Base-by-base conservation (phyloP, 2,113 vertebrate species). In the Pithys albifrons region DNA sequence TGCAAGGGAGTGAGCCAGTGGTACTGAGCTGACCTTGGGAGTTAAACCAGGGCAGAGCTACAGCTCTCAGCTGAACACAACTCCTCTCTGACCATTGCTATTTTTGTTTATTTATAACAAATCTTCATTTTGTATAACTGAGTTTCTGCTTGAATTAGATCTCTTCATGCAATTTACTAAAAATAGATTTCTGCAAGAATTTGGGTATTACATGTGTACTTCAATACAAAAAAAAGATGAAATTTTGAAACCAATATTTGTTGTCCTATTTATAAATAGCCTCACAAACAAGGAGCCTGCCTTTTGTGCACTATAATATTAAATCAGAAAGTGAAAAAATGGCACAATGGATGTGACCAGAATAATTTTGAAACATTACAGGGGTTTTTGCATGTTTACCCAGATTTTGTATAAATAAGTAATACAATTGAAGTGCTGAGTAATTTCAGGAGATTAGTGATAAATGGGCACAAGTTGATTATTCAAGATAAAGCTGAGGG, bases 361-460 rank as follows among this genome's bases (percentile, higher is more conserved):
- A 91, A 89, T 91, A 77, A 93, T 83, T 95, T 3, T 72, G 77
- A 91, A 89, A 85, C 8, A 46, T 87, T 82, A 76, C 29, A 33
- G 65, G 25, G 14, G 22, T 65, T 82, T 37, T 20, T 65, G 39
- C 64, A 48, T 85, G 37, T 89, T 91, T 93, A 94, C 66, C 33
- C 57, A 87, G 86, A 81, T 87, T 94, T 45, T 89, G 46, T 71
- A 91, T 66, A 94, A 91, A 75, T 88, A 93, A 67, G 20, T 76
- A 64, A 88, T 79, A 91, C 76, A 91, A 92, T 69, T 62, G 37
- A 73, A 94, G 37, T 62, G 64, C 84, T 78, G 69, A 87, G 62
- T 86, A 92, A 88, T 95, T 96, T 85, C 85, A 90, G 57, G 66
- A 83, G 75, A 96, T 96, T 80, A 93, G 76, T 85, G 86, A 95